These are phyloP conservation scores for Phenacoccus solenopsis DNA, from an alignment of 1,140 invertebrate genomes.

Conservation along the genomic window DNA sequence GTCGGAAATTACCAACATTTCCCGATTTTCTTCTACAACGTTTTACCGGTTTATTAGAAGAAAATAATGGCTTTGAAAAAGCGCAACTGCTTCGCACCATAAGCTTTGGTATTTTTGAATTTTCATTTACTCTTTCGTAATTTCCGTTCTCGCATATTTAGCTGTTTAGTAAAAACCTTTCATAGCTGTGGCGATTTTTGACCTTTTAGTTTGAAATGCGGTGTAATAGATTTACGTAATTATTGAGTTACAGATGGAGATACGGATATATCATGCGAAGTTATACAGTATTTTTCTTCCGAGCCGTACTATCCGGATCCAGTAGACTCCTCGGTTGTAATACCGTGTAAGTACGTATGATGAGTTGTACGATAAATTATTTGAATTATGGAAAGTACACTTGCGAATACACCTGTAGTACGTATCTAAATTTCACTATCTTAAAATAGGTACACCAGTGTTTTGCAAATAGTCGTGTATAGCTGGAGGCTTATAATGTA, in stretches of 20 bases:
- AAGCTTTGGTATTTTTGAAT: neutral
- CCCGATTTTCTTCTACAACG: neutral
- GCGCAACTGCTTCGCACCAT: neutral
- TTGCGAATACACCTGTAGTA: neutral
- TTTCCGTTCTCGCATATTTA: neutral
- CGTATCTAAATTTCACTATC: too few relatives aligned
- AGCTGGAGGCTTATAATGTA: too few relatives aligned
- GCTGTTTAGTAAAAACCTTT: neutral
- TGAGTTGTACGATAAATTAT: neutral
- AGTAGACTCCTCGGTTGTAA: neutral
- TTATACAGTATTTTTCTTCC: neutral
- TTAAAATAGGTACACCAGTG: too few relatives aligned
- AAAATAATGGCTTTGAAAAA: neutral
- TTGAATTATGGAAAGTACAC: too few relatives aligned
- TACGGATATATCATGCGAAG: constrained; percentile 10
- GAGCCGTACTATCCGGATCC: constrained; percentile 8
- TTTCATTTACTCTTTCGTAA: neutral
- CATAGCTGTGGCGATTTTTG: neutral
- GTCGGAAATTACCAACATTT: constrained; percentile 1
- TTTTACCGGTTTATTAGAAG: neutral
- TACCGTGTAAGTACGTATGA: constrained; percentile 10
- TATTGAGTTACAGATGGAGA: constrained; percentile 8
- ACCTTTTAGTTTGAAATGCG: neutral
- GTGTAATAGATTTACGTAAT: neutral
- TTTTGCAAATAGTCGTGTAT: too few relatives aligned